Conservation (phyloP, 2,888 invertebrate genomes). For the Drosophila kanekoi region DNA sequence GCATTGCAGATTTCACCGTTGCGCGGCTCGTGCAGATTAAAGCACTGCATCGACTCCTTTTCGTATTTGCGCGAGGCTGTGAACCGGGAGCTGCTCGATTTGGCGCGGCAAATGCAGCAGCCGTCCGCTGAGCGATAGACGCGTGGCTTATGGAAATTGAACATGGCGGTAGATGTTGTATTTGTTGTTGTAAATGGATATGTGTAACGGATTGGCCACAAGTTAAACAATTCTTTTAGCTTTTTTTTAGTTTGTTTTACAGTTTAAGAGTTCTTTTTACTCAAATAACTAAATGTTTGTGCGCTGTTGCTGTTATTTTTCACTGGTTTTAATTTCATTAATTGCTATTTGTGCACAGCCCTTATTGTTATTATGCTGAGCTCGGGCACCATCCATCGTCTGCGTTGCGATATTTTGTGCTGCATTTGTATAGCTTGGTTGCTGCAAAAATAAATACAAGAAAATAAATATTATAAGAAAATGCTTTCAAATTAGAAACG, state of each 20-base stretch:
- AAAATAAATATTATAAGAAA: not conserved
- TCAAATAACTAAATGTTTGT: slow-evolving; percentile 19
- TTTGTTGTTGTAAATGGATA: slow-evolving; percentile 8
- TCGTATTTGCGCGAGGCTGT: slow-evolving; percentile 94
- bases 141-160: slow-evolving; percentile 94
- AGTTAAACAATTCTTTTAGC: not conserved
- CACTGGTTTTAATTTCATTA: slow-evolving; percentile 40
- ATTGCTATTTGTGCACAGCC: slow-evolving; percentile 59
- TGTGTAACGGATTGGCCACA: slow-evolving; percentile 5
- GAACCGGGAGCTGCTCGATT: slow-evolving; percentile 94
- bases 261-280: slow-evolving; percentile 5
- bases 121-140: slow-evolving; percentile 93
- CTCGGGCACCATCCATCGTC: slow-evolving; percentile 61
- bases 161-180: slow-evolving; percentile 86
- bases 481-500: slow-evolving; percentile 43
- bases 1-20: slow-evolving; percentile 95
- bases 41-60: slow-evolving; percentile 92
- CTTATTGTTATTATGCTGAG: slow-evolving; percentile 39
- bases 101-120: slow-evolving; percentile 94
- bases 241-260: not conserved
- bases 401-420: slow-evolving; percentile 41
- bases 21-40: slow-evolving; percentile 90
- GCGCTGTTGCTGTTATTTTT: slow-evolving; percentile 83
- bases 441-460: slow-evolving; percentile 20
- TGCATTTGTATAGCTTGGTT: slow-evolving; percentile 61